phyloP scores from a whole-genome alignment of 1,140 invertebrate genomes.

The Papilio polyxenes region DNA sequence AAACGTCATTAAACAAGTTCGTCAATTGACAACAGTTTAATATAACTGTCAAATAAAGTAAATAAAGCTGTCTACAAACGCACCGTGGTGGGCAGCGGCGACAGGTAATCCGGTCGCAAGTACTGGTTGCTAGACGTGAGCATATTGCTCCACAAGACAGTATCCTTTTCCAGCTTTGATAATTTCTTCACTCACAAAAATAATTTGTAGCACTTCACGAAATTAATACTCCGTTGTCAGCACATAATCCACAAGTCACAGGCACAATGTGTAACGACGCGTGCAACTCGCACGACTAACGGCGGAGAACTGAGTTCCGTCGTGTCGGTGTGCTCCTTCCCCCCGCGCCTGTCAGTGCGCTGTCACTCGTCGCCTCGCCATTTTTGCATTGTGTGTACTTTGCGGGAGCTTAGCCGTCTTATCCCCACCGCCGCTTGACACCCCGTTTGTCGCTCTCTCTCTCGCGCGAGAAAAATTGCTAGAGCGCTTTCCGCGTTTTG shows the following conservation, averaged over 20 bases:
- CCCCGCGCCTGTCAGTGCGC: constrained; percentile 67
- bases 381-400: constrained; percentile 80
- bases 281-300: constrained; percentile 53
- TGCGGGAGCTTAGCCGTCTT: constrained; percentile 79
- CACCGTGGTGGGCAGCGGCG: constrained; percentile 93
- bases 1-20: background rate
- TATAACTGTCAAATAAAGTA: constrained; percentile 41
- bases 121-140: constrained; percentile 94
- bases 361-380: constrained; percentile 78
- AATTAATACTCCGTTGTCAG: constrained; percentile 60
- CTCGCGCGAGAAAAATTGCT: constrained; percentile 68
- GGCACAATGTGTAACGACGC: constrained; percentile 48
- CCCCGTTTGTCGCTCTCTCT: constrained; percentile 76
- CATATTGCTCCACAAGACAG: constrained; percentile 82
- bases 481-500: constrained; percentile 72
- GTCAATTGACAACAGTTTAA: constrained; percentile 12
- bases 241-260: constrained; percentile 71
- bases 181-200: constrained; percentile 56
- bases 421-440: constrained; percentile 80
- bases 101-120: constrained; percentile 94
- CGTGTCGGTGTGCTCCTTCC: constrained; percentile 45
- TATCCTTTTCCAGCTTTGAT: constrained; percentile 76
- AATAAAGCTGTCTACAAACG: constrained; percentile 66
- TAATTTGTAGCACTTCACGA: constrained; percentile 63
- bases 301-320: constrained; percentile 61